Evolutionary conservation across 1,140 invertebrate species (phyloP), one percentile per base, ranked within the genome.

Genomic region (Solenopsis invicta): DNA sequence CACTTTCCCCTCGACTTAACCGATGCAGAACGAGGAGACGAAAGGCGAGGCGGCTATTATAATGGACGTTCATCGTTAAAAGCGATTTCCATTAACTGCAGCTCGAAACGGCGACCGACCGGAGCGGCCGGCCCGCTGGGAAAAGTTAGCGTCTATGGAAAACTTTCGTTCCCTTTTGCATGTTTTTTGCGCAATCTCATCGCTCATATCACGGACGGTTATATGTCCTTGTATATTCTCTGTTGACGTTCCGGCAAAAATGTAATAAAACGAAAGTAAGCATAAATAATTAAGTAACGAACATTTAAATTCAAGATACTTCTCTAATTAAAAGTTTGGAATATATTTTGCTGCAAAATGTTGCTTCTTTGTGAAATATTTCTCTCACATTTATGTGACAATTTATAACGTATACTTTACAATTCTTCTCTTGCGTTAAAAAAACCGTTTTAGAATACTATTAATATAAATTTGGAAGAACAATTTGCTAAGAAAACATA

Each of bases 71-170:
- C 71, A 80, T 81, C 66, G 59, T 62, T 69, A 80, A 71, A 81
- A 81, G 77, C 59, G 77, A 86, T 71, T 86, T 86, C 85, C 67
- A 82, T 87, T 74, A 64, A 71, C 77, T 72, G 59, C 69, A 82
- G 71, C 59, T 82, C 59, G 29, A n/a, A 64, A 10, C 24, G 29
- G 45, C 29, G n/a, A 62, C 21, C 48, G 78, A 71, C 18, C 13
- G 59, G 18, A 66, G 21, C 50, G 77, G 16, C 50, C 64, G 37
- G 75, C 45, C 69, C 50, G 21, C 16, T 45, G 34, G 18, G 18
- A 88, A 87, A 87, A 61, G 45, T 71, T 34, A 8, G 24, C 21
- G 24, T 52, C 41, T 34, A 76, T 76, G 50, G 72, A 50, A 56
- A 87, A 64, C 50, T 71, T 85, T 85, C 72, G 48, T 76, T 41